phyloP scores from a whole-genome alignment of 2,113 vertebrate genomes.

The Herpetotheres cachinnans region DNA sequence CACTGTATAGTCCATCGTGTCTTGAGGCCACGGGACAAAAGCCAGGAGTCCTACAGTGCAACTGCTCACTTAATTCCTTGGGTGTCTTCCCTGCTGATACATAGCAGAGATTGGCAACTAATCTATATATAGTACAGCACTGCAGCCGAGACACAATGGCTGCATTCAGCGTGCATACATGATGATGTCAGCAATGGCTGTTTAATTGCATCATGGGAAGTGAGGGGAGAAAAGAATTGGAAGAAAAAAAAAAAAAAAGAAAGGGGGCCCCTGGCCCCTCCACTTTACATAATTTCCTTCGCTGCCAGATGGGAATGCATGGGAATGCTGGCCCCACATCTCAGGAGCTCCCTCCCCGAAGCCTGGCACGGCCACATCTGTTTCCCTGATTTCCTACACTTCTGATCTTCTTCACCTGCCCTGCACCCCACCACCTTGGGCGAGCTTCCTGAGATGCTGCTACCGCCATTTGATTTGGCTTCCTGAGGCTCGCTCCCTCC shows the following conservation, averaged over 20 bases:
- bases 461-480: constrained; percentile 47
- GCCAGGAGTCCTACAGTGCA: background rate
- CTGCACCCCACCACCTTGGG: constrained; percentile 52
- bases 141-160: constrained; percentile 45
- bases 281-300: constrained; percentile 62
- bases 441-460: constrained; percentile 61
- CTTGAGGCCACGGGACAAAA: background rate
- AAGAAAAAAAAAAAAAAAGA: background rate
- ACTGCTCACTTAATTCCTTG: constrained; percentile 33
- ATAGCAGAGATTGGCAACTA: constrained; percentile 56
- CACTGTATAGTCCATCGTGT: background rate
- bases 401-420: constrained; percentile 67
- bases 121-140: constrained; percentile 58
- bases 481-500: constrained; percentile 39
- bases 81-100: constrained; percentile 59
- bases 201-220: constrained; percentile 61
- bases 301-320: background rate
- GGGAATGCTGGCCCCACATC: background rate
- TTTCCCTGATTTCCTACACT: constrained; percentile 66
- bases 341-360: constrained; percentile 4
- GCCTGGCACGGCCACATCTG: constrained; percentile 58
- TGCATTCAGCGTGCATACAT: constrained; percentile 49
- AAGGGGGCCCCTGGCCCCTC: constrained; percentile 1
- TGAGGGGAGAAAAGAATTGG: constrained; percentile 41
- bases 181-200: constrained; percentile 60